Conservation (phyloP, 2,888 invertebrate species). For the Hemaris fuciformis region DNA sequence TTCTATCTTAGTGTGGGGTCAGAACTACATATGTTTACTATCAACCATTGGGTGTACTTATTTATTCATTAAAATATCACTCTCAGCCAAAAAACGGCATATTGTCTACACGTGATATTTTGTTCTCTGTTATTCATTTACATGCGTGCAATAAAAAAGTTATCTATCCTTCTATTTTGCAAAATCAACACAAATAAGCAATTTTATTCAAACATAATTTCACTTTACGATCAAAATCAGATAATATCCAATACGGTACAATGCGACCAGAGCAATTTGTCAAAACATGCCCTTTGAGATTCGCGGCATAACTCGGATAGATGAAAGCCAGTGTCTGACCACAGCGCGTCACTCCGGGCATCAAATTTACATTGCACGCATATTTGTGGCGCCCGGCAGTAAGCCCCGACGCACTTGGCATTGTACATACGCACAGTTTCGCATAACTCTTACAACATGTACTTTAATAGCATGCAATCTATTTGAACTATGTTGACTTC, state of each 20-base stretch:
- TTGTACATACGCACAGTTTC: constrained; percentile 39
- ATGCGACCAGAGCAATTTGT: constrained; percentile 33
- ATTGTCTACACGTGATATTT: too few species aligned
- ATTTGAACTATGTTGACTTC: background rate
- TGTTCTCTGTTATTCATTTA: too few species aligned
- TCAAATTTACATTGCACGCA: constrained; percentile 73
- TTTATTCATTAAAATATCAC: too few species aligned
- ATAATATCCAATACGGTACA: background rate
- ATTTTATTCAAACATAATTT: background rate
- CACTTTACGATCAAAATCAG: background rate
- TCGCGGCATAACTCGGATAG: constrained; percentile 55
- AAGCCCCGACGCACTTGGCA: constrained; percentile 49
- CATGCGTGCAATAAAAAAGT: too few species aligned
- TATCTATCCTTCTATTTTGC: too few species aligned
- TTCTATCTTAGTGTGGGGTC: too few species aligned
- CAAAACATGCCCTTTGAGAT: constrained; percentile 45
- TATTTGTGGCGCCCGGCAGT: constrained; percentile 60
- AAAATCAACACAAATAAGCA: too few species aligned
- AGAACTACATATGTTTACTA: too few species aligned
- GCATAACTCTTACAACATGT: background rate
- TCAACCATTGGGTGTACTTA: too few species aligned
- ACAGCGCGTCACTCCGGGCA: constrained; percentile 59
- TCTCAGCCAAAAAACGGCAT: too few species aligned
- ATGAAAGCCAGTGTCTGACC: constrained; percentile 51
- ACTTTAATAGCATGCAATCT: background rate